These are phyloP conservation scores for Parapristionchus giblindavisi DNA, from an alignment of 2,888 invertebrate genomes.

Conservation along the genomic window DNA sequence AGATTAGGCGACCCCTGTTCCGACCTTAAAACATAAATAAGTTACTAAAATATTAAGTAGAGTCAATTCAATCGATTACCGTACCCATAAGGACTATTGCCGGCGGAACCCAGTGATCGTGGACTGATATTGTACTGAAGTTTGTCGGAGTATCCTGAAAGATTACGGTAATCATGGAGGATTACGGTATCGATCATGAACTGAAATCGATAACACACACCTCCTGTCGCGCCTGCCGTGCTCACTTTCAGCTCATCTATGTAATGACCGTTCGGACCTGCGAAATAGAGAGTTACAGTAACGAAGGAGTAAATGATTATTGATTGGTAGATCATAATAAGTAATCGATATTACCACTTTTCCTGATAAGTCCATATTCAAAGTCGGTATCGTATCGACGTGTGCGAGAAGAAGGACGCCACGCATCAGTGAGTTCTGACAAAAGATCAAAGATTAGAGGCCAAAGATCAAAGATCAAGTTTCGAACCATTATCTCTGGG, in stretches of 20 bases:
- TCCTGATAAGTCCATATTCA: slow-evolving; percentile 45
- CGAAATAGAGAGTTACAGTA: too few species aligned
- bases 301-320: not conserved
- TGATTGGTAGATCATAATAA: not conserved
- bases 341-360: slow-evolving; percentile 32
- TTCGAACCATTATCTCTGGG: slow-evolving; percentile 41
- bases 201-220: not conserved
- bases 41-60: too few species aligned
- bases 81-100: slow-evolving; percentile 40
- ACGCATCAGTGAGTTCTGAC: slow-evolving; percentile 29
- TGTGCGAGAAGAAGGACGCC: slow-evolving; percentile 48
- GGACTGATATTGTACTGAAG: slow-evolving; percentile 56
- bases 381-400: slow-evolving; percentile 52
- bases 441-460: too few species aligned
- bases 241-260: slow-evolving; percentile 40
- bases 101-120: slow-evolving; percentile 50
- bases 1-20: slow-evolving; percentile 55
- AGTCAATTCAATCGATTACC: too few species aligned
- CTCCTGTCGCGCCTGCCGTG: too few species aligned
- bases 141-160: slow-evolving; percentile 43
- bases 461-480: too few species aligned
- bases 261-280: slow-evolving; percentile 39
- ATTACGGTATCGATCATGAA: not conserved
- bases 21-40: slow-evolving; percentile 43
- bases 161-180: too few species aligned